Evolutionary conservation across 2,797 vertebrate genomes (phyloP).

Genomic region (Adelosebastes latens): DNA sequence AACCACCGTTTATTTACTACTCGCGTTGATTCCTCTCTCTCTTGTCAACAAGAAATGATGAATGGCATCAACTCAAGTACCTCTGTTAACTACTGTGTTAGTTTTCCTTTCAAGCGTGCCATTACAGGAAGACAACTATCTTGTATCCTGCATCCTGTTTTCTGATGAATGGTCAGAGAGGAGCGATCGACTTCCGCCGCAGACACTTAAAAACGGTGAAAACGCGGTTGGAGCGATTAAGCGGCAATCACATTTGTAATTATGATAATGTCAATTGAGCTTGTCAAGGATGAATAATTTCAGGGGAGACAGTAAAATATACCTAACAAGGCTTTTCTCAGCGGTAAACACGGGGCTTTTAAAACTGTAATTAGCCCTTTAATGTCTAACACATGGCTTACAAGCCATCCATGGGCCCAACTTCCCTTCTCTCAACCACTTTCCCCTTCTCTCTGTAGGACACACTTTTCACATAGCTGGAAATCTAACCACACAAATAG

Average conservation of each 20-base stretch:
- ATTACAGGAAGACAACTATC: slow-evolving; percentile 52
- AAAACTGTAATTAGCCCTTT: slow-evolving; percentile 85
- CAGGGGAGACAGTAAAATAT: slow-evolving; percentile 84
- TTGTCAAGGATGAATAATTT: slow-evolving; percentile 86
- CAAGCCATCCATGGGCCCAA: slow-evolving; percentile 72
- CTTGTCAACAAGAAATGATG: slow-evolving; percentile 41
- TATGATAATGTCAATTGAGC: slow-evolving; percentile 84
- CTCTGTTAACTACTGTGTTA: slow-evolving; percentile 16
- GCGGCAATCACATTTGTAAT: slow-evolving; percentile 79
- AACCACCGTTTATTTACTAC: background rate
- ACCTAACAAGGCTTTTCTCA: slow-evolving; percentile 82
- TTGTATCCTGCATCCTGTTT: slow-evolving; percentile 61
- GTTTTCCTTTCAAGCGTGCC: slow-evolving; percentile 34
- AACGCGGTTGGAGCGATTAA: slow-evolving; percentile 64
- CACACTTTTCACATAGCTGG: slow-evolving; percentile 77
- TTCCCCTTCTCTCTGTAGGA: slow-evolving; percentile 68
- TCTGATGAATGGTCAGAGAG: slow-evolving; percentile 61
- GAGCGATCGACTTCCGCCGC: slow-evolving; percentile 58
- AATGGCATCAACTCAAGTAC: slow-evolving; percentile 8
- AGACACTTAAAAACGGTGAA: slow-evolving; percentile 63
- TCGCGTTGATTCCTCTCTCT: slow-evolving; percentile 2
- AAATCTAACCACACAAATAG: slow-evolving; percentile 79
- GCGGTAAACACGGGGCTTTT: slow-evolving; percentile 82
- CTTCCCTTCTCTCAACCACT: slow-evolving; percentile 69
- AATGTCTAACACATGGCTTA: slow-evolving; percentile 85